Conservation (phyloP, 2,888 invertebrate genomes). For the Drosophila anceps region DNA sequence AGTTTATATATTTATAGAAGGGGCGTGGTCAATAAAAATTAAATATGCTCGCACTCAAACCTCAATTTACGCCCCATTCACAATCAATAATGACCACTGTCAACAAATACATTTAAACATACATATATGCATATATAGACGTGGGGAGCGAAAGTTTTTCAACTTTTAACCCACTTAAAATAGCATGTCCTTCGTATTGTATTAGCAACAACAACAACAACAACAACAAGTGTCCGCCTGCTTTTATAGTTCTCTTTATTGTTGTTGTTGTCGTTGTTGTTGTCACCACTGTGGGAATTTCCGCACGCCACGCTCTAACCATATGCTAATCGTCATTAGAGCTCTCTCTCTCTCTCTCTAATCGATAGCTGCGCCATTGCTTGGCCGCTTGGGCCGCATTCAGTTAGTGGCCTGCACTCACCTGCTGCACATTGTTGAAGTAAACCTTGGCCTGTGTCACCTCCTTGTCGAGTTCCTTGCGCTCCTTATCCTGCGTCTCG, state of each 20-base stretch:
- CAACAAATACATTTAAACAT: neutral
- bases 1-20: slow-evolving; percentile 18
- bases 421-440: slow-evolving; percentile 92
- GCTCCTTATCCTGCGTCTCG: slow-evolving; percentile 88
- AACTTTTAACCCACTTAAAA: slow-evolving; percentile 80
- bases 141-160: slow-evolving; percentile 58
- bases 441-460: slow-evolving; percentile 87
- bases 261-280: slow-evolving; percentile 29
- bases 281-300: slow-evolving; percentile 64
- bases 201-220: slow-evolving; percentile 53
- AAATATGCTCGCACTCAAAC: slow-evolving; percentile 36
- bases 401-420: slow-evolving; percentile 82
- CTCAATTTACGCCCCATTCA: slow-evolving; percentile 35
- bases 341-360: slow-evolving; percentile 18
- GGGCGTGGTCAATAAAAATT: slow-evolving; percentile 36
- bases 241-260: slow-evolving; percentile 10
- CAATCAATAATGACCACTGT: slow-evolving; percentile 68
- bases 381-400: slow-evolving; percentile 7
- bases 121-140: neutral
- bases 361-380: slow-evolving; percentile 57
- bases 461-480: slow-evolving; percentile 87
- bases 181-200: slow-evolving; percentile 77
- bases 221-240: slow-evolving; percentile 25
- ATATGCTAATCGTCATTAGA: slow-evolving; percentile 41
- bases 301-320: slow-evolving; percentile 55